phyloP scores from a whole-genome alignment of 2,113 vertebrate genomes.

The zebrafish (Danio rerio) region GRCz12tu NC_133197.1:21322001-21322500 shows the following conservation, averaged over 20 bases:
- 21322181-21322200: constrained; percentile 63
- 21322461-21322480: too few relatives aligned
- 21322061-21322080: constrained; percentile 80
- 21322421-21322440: background rate
- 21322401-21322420: background rate
- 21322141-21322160: constrained; percentile 74
- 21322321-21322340: constrained; percentile 26
- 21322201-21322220: constrained; percentile 82
- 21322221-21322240: constrained; percentile 70
- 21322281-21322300: constrained; percentile 64
- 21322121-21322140: constrained; percentile 80
- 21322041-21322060: constrained; percentile 81
- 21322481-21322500: too few relatives aligned
- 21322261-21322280: constrained; percentile 61
- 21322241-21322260: constrained; percentile 68
- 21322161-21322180: constrained; percentile 68
- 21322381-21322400: background rate
- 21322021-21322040: constrained; percentile 79
- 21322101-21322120: constrained; percentile 77
- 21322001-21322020: constrained; percentile 78
- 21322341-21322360: constrained; percentile 8
- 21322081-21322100: constrained; percentile 80
- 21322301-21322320: constrained; percentile 73
- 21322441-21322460: background rate
- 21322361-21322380: constrained; percentile 32